phyloP scores from a whole-genome alignment of 1,140 invertebrate genomes.

The Drosophila rhopaloa region DNA sequence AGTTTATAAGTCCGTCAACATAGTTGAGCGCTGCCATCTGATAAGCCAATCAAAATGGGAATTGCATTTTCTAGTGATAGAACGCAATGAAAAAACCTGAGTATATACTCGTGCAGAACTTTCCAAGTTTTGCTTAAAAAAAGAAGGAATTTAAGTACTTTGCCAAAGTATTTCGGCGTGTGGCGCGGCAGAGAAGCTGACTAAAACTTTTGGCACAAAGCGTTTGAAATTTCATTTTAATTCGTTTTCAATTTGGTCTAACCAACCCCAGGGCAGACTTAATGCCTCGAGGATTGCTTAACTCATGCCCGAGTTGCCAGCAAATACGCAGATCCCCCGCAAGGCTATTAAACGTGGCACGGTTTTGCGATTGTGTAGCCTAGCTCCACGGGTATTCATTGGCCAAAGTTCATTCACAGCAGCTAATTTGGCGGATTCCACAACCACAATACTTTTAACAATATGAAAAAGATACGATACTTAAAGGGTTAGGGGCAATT shows the following conservation, averaged over 20 bases:
- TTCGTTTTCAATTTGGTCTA: constrained; percentile 73
- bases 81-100: constrained; percentile 12
- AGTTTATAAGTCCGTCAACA: not conserved
- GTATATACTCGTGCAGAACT: constrained; percentile 32
- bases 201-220: constrained; percentile 53
- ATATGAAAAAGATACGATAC: not conserved
- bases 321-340: constrained; percentile 31
- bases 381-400: constrained; percentile 14
- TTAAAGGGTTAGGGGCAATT: too few species aligned
- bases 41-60: constrained; percentile 70
- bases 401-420: constrained; percentile 21
- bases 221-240: constrained; percentile 78
- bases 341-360: constrained; percentile 35
- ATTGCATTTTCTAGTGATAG: constrained; percentile 55
- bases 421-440: constrained; percentile 15
- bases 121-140: constrained; percentile 56
- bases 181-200: constrained; percentile 37
- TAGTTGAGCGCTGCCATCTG: not conserved
- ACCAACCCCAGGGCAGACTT: constrained; percentile 47
- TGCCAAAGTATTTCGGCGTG: constrained; percentile 69
- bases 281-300: constrained; percentile 47
- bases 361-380: not conserved
- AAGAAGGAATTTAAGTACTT: constrained; percentile 70
- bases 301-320: constrained; percentile 43
- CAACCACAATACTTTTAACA: not conserved